Base-by-base conservation (phyloP, 2,113 vertebrate species). In the Ictidomys tridecemlineatus region DNA sequence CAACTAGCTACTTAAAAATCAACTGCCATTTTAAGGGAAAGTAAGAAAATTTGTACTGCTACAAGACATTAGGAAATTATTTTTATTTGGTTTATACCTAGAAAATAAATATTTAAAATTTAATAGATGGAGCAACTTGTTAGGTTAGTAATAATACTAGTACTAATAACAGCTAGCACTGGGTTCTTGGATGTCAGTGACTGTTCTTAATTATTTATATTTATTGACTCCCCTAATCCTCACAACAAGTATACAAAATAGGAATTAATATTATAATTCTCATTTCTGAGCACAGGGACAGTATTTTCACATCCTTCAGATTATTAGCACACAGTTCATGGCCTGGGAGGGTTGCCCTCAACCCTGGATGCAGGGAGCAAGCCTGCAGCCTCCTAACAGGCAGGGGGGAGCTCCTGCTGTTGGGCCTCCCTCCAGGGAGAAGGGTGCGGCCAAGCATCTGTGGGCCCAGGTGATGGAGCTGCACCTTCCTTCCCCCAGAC, bases 401-500 rank as follows among this genome's bases (percentile, higher is more conserved):
- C 3, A 14, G n/a, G 0, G 3, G 1, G 53, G 18, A 42, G 17
- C 4, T 4, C 77, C 42, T n/a, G 22, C 10, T 0, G 14, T 39
- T 34, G 4, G 32, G 4, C 28, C 8, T 12, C 85, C 69, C 28
- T 37, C 24, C 58, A 13, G 51, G 32, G 34, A n/a, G 37, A 45
- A 53, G 86, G 61, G 18, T 0, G 14, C 0, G 10, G 91, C 4
- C 48, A 8, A 48, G n/a, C 1, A 3, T 42, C 9, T 61, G 53
- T 12, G 61, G 0, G 13, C 4, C 2, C 1, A 4, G 24, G 78
- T 0, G 22, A 18, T 0, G 30, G 8, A 8, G 56, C 32, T 0
- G 1, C n/a, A 0, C 3, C 58, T 9, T 8, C 24, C 61, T 4
- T 9, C 24, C 61, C 24, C 45, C 28, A n/a, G 30, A 13, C 32